phyloP scores from a whole-genome alignment of 1,140 invertebrate species.

The Dinothrombium tinctorium region DNA sequence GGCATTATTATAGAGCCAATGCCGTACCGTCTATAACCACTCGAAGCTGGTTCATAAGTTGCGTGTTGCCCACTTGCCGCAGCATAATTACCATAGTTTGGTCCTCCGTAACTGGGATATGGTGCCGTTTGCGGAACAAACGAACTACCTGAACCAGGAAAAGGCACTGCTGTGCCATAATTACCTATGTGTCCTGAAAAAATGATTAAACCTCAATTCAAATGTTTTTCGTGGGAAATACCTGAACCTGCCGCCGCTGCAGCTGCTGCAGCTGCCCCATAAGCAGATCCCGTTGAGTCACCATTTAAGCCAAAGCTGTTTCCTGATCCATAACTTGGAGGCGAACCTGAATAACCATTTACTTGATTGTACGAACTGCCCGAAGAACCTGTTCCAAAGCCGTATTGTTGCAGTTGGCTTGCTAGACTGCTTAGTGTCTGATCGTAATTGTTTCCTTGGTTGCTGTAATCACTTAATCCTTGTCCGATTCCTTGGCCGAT shows the following conservation, averaged over 20 bases:
- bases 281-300: background rate
- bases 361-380: background rate
- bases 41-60: conserved; percentile 7
- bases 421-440: conserved; percentile 10
- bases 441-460: conserved; percentile 7
- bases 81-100: conserved; percentile 7
- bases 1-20: conserved; percentile 17
- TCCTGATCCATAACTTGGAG: background rate
- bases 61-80: conserved; percentile 5
- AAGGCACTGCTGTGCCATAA: background rate
- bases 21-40: conserved; percentile 14
- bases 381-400: background rate
- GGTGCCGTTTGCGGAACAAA: background rate
- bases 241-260: too few species aligned
- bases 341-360: background rate
- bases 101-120: background rate
- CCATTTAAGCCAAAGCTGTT: background rate
- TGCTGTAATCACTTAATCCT: background rate
- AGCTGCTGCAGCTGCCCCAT: too few species aligned
- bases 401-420: conserved; percentile 8
- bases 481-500: conserved; percentile 1
- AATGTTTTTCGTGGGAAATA: too few species aligned
- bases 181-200: too few species aligned
- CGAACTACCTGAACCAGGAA: background rate
- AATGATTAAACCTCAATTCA: too few species aligned